Conservation (phyloP, 1,140 invertebrate species). For the Archegozetes longisetosus region DNA sequence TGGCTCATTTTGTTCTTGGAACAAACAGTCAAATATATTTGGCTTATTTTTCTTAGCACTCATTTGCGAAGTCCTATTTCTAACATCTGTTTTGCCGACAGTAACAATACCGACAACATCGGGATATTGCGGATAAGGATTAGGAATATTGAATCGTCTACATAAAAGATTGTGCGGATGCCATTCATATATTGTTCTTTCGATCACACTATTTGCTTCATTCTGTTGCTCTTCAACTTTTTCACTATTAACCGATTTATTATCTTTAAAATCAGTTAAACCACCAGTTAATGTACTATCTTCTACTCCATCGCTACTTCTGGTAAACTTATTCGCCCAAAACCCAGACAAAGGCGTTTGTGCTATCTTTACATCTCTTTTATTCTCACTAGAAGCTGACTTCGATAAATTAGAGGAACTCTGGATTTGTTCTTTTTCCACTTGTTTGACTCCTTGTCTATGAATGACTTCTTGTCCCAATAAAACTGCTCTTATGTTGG, state of each 20-base stretch:
- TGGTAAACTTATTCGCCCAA: slow-evolving; percentile 15
- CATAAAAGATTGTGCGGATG: slow-evolving; percentile 68
- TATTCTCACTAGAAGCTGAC: slow-evolving; percentile 5
- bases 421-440: background rate
- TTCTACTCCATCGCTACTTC: background rate
- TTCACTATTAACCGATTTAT: background rate
- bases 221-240: background rate
- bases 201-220: background rate
- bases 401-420: background rate
- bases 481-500: slow-evolving; percentile 13
- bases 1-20: background rate
- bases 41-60: background rate
- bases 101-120: slow-evolving; percentile 14
- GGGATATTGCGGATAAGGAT: slow-evolving; percentile 44
- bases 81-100: background rate
- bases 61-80: slow-evolving; percentile 29
- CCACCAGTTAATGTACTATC: slow-evolving; percentile 6
- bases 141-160: slow-evolving; percentile 83
- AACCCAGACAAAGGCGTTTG: slow-evolving; percentile 15
- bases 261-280: slow-evolving; percentile 1
- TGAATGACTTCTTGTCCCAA: slow-evolving; percentile 13
- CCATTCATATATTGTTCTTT: slow-evolving; percentile 44
- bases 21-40: background rate
- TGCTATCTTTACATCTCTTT: slow-evolving; percentile 12
- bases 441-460: background rate